phyloP scores from a whole-genome alignment of 2,888 invertebrate species.

The Caenorhabditis macrosperma region DNA sequence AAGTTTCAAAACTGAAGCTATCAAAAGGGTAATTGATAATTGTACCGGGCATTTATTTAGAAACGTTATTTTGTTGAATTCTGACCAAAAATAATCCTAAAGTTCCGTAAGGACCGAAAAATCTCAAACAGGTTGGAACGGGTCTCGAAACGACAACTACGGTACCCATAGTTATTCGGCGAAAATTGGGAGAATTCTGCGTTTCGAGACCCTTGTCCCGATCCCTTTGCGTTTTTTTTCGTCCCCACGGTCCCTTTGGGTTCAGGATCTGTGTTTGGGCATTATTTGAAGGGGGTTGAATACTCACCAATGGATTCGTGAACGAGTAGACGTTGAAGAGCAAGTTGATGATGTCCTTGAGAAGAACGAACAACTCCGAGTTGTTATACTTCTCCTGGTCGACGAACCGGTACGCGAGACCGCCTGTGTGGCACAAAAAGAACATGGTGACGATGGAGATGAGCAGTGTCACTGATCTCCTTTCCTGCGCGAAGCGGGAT shows the following conservation, averaged over 20 bases:
- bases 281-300: background rate
- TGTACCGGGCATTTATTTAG: no score
- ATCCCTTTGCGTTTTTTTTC: background rate
- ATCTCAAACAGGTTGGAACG: no score
- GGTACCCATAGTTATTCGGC: no score
- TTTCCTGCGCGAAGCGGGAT: conserved; percentile 64
- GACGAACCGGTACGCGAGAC: conserved; percentile 76
- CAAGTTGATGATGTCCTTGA: conserved; percentile 78
- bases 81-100: no score
- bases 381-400: conserved; percentile 70
- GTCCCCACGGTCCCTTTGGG: background rate
- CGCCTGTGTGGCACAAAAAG: conserved; percentile 79
- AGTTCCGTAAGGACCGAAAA: no score
- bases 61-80: no score
- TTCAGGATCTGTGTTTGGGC: background rate
- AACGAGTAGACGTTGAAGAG: conserved; percentile 79
- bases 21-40: no score
- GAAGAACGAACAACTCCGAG: conserved; percentile 69
- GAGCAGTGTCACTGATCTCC: conserved; percentile 76
- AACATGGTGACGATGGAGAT: conserved; percentile 78
- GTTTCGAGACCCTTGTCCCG: no score
- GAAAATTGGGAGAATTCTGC: no score
- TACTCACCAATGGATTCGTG: conserved; percentile 76
- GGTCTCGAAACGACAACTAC: no score
- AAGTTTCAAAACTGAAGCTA: no score